Base-by-base conservation (phyloP, 2,113 vertebrate genomes). In the Stomatorhinus ivindoensis region DNA sequence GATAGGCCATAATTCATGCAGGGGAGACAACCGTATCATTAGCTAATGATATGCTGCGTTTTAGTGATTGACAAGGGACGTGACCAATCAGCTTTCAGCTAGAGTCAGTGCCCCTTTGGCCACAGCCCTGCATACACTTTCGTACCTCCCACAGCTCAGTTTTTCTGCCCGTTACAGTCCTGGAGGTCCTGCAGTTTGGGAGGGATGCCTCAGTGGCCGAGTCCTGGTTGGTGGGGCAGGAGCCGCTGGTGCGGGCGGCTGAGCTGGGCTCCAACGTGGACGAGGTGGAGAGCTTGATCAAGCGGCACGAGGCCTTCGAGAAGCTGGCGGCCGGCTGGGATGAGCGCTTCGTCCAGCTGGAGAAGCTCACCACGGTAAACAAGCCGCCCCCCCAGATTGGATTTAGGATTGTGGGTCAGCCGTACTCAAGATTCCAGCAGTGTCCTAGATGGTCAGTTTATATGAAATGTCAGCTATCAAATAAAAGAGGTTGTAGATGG, bases 251-350 rank as follows among this genome's bases (percentile, higher is more conserved):
- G 92, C 94, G 95, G 86, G 96, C 94, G 0, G 92, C 94, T 0
- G 96, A 95, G 91, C 94, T 97, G 91, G 97, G 94, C 11, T 91
- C 94, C 90, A 97, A 96, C 0, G 96, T 96, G 1, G 97, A 98
- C 0, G 98, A 98, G 91, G 98, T 98, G 3, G 97, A 98, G 93
- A 97, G 95, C 93, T 96, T 98, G 94, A 98, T 98, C 95, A 97
- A 97, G 92, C 95, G 98, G 55, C 98, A 98, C 0, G 97, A 98
- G 92, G 97, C 97, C 90, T 98, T 98, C 91, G 97, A 97, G 92
- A 98, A 98, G 92, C 96, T 97, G 0, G 98, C 96, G 0, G 95
- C 96, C 53, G 96, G 96, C 87, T 98, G 98, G 98, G 98, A 98
- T 92, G 98, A 98, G 90, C 97, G 97, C 53, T 98, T 98, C 93